These are phyloP conservation scores for Dasypolia templi DNA, from an alignment of 2,888 invertebrate genomes.

Conservation along the genomic window DNA sequence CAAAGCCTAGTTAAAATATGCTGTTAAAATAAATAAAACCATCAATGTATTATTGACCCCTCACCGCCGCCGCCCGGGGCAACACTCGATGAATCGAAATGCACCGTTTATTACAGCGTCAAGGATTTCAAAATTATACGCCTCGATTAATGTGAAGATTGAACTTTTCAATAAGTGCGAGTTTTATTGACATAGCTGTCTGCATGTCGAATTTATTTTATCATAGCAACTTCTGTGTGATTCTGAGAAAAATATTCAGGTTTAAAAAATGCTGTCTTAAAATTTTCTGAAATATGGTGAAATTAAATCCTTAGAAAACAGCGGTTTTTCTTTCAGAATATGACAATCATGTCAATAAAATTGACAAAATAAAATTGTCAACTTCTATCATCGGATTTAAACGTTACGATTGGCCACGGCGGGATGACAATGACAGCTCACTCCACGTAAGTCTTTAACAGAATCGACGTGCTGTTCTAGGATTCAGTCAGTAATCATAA, in stretches of 20 bases:
- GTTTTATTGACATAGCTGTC: constrained; percentile 30
- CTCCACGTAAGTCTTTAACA: too few relatives aligned
- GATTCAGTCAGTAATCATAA: too few relatives aligned
- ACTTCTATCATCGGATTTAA: neutral
- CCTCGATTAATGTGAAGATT: constrained; percentile 15
- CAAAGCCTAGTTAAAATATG: neutral
- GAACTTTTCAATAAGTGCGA: constrained; percentile 25
- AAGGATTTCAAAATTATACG: constrained; percentile 40
- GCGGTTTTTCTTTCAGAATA: neutral
- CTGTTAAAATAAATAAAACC: constrained; percentile 37
- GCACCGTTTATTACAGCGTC: constrained; percentile 1
- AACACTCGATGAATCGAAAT: neutral
- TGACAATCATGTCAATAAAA: too few relatives aligned
- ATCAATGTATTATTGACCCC: constrained; percentile 32
- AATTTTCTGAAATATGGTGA: too few relatives aligned
- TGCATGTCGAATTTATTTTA: neutral
- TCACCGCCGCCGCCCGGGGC: constrained; percentile 10
- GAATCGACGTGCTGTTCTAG: too few relatives aligned
- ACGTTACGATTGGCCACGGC: too few relatives aligned
- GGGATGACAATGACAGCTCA: too few relatives aligned
- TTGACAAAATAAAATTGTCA: neutral
- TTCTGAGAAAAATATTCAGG: neutral
- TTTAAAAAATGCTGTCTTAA: too few relatives aligned
- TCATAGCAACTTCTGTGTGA: too few relatives aligned
- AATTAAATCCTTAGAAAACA: neutral